phyloP scores from a whole-genome alignment of 2,113 vertebrate species.

The Atherinomorus stipes region DNA sequence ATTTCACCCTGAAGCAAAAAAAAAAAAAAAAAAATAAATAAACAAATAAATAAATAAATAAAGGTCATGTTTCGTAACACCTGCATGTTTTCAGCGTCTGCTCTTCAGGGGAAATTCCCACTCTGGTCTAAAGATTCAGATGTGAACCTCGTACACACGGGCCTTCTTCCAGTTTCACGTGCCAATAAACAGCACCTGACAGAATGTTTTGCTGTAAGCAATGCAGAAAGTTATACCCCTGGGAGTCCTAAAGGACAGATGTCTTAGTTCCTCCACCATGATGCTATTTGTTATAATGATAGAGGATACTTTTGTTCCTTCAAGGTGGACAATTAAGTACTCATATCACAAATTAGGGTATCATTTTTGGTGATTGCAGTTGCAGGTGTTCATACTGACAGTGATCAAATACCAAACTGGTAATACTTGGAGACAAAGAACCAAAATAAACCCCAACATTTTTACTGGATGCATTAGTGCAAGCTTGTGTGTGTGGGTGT shows the following conservation, averaged over 20 bases:
- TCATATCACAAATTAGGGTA: neutral
- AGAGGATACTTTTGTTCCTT: neutral
- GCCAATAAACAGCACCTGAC: conserved; percentile 49
- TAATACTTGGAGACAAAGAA: conserved; percentile 4
- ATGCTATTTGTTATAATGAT: conserved; percentile 19
- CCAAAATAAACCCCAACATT: conserved; percentile 36
- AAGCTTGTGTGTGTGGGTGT: conserved; percentile 5
- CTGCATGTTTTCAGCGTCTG: conserved; percentile 38
- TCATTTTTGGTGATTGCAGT: neutral
- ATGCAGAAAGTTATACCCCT: conserved; percentile 28
- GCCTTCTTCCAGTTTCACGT: conserved; percentile 29
- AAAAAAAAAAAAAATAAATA: no score
- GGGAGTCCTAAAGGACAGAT: conserved; percentile 49
- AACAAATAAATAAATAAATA: no score
- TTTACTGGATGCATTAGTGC: conserved; percentile 43
- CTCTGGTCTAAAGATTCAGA: conserved; percentile 31
- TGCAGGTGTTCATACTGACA: conserved; percentile 19
- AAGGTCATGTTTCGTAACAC: conserved; percentile 43
- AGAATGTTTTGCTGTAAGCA: conserved; percentile 33
- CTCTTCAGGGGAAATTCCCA: conserved; percentile 51
- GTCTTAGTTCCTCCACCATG: conserved; percentile 28
- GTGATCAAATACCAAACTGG: conserved; percentile 18
- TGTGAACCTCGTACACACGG: conserved; percentile 29
- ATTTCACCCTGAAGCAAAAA: conserved; percentile 36
- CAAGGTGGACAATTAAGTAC: neutral